A percentile compares a stretch with the other conserved stretches of the same genome.
Conservation (phyloP, 2,113 vertebrate genomes). For the Spilogale gracilis region DNA sequence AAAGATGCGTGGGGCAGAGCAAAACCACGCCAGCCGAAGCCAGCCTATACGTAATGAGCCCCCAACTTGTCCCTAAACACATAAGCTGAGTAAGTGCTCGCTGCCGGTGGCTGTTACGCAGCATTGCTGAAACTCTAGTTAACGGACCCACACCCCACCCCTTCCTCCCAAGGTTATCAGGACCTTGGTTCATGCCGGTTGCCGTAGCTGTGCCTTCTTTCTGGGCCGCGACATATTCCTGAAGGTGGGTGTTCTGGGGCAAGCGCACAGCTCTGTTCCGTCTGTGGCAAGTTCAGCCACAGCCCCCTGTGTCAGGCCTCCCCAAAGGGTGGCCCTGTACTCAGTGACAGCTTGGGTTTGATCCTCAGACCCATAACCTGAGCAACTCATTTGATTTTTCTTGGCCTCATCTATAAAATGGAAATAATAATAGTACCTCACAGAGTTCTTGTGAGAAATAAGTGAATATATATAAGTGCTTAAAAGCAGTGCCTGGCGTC, state of each 20-base stretch:
- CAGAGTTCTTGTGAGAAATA: slow-evolving; percentile 46
- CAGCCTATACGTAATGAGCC: background rate
- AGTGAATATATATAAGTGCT: background rate
- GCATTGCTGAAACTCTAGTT: background rate
- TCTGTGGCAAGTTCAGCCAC: background rate
- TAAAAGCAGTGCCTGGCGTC: background rate
- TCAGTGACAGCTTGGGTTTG: background rate
- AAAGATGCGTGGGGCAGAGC: background rate
- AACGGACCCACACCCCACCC: background rate
- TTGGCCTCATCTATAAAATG: slow-evolving; percentile 11
- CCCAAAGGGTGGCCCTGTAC: background rate
- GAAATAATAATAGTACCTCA: slow-evolving; percentile 11
- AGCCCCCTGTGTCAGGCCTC: background rate
- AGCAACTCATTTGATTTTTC: slow-evolving; percentile 7
- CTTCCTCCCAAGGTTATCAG: background rate
- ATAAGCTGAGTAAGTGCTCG: background rate
- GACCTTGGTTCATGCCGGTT: background rate
- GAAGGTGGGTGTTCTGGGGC: background rate
- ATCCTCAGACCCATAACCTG: slow-evolving; percentile 21
- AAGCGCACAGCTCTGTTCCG: background rate
- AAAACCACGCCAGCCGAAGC: background rate
- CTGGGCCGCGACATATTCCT: background rate
- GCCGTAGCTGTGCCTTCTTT: background rate
- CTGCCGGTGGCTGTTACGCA: background rate
- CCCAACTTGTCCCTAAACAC: background rate